phyloP scores from a whole-genome alignment of 2,888 invertebrate species.

The Diaperis boleti region DNA sequence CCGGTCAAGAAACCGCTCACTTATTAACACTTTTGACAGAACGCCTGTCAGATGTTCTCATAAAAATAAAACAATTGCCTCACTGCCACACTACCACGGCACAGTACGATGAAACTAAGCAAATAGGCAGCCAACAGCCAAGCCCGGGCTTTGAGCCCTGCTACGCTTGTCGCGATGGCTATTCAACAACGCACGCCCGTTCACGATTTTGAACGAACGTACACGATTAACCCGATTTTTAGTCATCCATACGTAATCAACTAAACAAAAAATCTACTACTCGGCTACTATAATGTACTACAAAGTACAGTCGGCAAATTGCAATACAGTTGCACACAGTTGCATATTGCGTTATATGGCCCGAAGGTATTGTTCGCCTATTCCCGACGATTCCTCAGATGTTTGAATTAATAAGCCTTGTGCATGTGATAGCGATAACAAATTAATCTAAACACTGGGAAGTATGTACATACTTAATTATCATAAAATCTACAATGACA shows the following conservation, averaged over 20 bases:
- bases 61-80: too few relatives aligned
- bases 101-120: slow-evolving; percentile 38
- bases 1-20: slow-evolving; percentile 26
- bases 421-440: too few relatives aligned
- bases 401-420: too few relatives aligned
- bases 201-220: slow-evolving; percentile 45
- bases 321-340: neutral
- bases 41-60: slow-evolving; percentile 33
- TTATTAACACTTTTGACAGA: slow-evolving; percentile 30
- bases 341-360: too few relatives aligned
- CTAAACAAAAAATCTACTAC: slow-evolving; percentile 18
- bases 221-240: slow-evolving; percentile 42
- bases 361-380: neutral
- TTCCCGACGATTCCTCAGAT: too few relatives aligned
- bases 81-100: slow-evolving; percentile 28
- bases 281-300: slow-evolving; percentile 15
- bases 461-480: too few relatives aligned
- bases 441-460: too few relatives aligned
- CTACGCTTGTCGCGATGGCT: slow-evolving; percentile 47
- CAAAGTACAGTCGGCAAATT: neutral
- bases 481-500: too few relatives aligned
- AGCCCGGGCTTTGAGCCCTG: slow-evolving; percentile 57
- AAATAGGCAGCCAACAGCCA: slow-evolving; percentile 35
- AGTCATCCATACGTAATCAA: slow-evolving; percentile 19
- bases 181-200: slow-evolving; percentile 51